phyloP scores from a whole-genome alignment of 35 echinoderm and acorn worm genomes.

The Ophioderma brevispina region DNA sequence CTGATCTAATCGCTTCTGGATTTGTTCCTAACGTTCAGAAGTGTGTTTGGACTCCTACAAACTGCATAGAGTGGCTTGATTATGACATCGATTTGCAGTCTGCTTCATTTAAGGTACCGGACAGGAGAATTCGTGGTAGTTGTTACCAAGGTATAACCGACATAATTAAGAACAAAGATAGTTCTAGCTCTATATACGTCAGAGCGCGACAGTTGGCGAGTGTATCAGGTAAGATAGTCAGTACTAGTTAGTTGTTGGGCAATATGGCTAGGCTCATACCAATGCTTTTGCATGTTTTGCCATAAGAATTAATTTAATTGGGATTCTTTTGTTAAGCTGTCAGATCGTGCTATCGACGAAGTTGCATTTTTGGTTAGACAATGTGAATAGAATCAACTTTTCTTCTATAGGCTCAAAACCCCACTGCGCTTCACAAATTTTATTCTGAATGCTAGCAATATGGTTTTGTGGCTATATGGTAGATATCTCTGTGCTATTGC shows the following conservation, averaged over 20 bases:
- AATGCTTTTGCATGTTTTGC: background rate
- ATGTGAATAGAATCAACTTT: background rate
- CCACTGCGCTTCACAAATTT: background rate
- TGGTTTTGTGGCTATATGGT: background rate
- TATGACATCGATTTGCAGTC: background rate
- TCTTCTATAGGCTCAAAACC: background rate
- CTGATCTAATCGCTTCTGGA: constrained; percentile 5
- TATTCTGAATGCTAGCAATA: constrained; percentile 16
- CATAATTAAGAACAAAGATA: background rate
- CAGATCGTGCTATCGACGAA: background rate
- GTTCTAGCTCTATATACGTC: no score
- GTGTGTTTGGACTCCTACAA: background rate
- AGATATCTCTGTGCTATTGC: background rate
- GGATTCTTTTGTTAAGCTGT: background rate
- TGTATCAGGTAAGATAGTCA: background rate
- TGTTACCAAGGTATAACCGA: background rate
- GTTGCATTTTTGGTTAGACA: background rate
- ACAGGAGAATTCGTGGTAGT: background rate
- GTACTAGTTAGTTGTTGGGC: background rate
- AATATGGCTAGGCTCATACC: background rate
- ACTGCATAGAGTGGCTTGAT: background rate
- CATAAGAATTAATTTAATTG: background rate
- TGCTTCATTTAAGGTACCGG: background rate
- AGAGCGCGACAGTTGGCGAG: background rate
- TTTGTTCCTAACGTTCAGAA: background rate